Conservation (phyloP, 2,113 vertebrate genomes). For the Vombatus ursinus region DNA sequence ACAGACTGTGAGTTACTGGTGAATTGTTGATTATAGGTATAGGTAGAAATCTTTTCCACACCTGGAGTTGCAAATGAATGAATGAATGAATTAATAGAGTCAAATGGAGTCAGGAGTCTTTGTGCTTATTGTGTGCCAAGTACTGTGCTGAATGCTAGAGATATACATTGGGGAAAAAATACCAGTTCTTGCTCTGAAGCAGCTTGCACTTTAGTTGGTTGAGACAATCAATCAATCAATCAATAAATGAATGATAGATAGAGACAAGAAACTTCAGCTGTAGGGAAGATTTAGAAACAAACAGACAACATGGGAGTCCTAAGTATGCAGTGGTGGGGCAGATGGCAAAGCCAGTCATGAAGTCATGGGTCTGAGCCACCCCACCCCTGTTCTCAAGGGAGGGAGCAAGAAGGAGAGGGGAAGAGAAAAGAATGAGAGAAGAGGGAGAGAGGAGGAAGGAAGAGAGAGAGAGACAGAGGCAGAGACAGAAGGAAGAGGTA, state of each 20-base stretch:
- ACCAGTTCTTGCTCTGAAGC: too few species aligned
- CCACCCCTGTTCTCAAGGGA: too few species aligned
- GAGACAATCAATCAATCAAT: background rate
- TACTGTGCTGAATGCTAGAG: background rate
- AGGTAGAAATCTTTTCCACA: background rate
- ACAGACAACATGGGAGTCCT: too few species aligned
- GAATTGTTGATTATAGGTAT: background rate
- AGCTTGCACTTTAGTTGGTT: background rate
- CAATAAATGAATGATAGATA: too few species aligned
- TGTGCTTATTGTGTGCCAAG: background rate
- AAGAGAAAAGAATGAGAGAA: background rate
- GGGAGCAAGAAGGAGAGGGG: too few species aligned
- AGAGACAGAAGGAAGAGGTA: too few species aligned
- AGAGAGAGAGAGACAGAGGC: too few species aligned
- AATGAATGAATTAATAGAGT: background rate
- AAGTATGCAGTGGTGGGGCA: too few species aligned
- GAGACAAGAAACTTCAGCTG: background rate
- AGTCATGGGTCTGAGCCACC: background rate
- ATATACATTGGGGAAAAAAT: too few species aligned
- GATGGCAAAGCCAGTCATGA: background rate
- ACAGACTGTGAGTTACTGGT: background rate
- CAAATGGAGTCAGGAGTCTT: too few species aligned
- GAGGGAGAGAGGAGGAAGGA: background rate
- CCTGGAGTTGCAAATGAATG: background rate
- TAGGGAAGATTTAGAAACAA: background rate